These are phyloP conservation scores for Hippocampus guttulatus DNA, from an alignment of 2,113 vertebrate genomes.

Conservation along the genomic window DNA sequence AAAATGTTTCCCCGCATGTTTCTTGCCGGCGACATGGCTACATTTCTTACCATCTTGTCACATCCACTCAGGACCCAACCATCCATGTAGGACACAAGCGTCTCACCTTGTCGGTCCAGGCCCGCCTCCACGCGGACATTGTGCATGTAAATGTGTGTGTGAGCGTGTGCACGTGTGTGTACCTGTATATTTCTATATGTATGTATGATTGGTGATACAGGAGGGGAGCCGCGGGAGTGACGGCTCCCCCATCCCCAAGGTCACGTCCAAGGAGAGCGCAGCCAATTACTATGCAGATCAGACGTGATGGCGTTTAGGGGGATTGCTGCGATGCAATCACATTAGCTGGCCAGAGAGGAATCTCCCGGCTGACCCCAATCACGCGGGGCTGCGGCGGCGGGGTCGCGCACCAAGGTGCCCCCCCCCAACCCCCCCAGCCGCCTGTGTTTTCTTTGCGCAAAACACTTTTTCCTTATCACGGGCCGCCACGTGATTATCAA, in stretches of 20 bases:
- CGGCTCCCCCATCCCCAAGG: conserved; percentile 81
- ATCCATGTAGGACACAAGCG: conserved; percentile 26
- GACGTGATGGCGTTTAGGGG: conserved; percentile 91
- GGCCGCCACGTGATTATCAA: conserved; percentile 70
- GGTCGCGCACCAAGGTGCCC: conserved; percentile 54
- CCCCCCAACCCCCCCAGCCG: conserved; percentile 3
- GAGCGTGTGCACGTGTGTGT: background rate
- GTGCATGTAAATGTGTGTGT: conserved; percentile 13
- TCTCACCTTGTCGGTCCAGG: conserved; percentile 32
- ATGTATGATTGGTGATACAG: conserved; percentile 57
- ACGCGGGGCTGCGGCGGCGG: conserved; percentile 73
- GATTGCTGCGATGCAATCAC: conserved; percentile 97
- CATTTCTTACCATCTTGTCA: background rate
- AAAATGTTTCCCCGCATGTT: conserved; percentile 22
- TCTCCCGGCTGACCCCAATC: conserved; percentile 90
- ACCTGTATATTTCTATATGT: conserved; percentile 15
- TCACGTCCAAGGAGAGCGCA: conserved; percentile 88
- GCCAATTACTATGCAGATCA: conserved; percentile 99
- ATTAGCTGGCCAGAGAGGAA: conserved; percentile 92
- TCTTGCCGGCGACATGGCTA: background rate
- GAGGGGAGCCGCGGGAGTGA: conserved; percentile 76
- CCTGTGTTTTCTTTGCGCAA: conserved; percentile 71
- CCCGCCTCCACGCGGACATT: conserved; percentile 12
- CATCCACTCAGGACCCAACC: conserved; percentile 6
- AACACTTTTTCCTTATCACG: conserved; percentile 71